phyloP scores from a whole-genome alignment of 2,888 invertebrate species.

The Chromoteleia sp. region DNA sequence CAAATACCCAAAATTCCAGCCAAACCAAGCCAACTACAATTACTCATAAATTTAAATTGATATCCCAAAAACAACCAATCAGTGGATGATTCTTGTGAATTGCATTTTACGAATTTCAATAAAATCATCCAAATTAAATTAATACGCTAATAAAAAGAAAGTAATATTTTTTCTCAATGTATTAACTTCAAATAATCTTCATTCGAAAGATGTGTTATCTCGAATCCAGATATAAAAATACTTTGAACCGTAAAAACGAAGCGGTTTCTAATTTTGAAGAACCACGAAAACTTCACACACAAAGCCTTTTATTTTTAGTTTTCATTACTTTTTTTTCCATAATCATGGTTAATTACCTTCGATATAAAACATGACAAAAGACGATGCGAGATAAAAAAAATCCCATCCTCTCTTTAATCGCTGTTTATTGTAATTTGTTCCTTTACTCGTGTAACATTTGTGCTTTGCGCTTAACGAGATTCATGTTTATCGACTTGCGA shows the following conservation, averaged over 20 bases:
- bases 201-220: constrained; percentile 29
- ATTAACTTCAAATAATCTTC: constrained; percentile 28
- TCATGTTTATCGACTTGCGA: constrained; percentile 54
- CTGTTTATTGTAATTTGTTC: constrained; percentile 57
- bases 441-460: constrained; percentile 60
- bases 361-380: constrained; percentile 60
- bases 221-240: constrained; percentile 60
- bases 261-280: constrained; percentile 35
- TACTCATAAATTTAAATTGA: constrained; percentile 17
- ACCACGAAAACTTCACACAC: constrained; percentile 35
- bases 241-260: constrained; percentile 59
- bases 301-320: constrained; percentile 7
- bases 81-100: not conserved
- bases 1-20: constrained; percentile 44
- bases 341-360: constrained; percentile 35
- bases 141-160: too few relatives aligned
- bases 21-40: constrained; percentile 17
- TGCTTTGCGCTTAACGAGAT: constrained; percentile 59
- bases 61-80: not conserved
- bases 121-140: constrained; percentile 1
- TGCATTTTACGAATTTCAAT: not conserved
- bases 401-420: constrained; percentile 36
- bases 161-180: constrained; percentile 27
- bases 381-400: constrained; percentile 55
- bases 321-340: constrained; percentile 12